These are phyloP conservation scores for Tor tambroides DNA, from an alignment of 2,113 vertebrate species.

Conservation along the genomic window DNA sequence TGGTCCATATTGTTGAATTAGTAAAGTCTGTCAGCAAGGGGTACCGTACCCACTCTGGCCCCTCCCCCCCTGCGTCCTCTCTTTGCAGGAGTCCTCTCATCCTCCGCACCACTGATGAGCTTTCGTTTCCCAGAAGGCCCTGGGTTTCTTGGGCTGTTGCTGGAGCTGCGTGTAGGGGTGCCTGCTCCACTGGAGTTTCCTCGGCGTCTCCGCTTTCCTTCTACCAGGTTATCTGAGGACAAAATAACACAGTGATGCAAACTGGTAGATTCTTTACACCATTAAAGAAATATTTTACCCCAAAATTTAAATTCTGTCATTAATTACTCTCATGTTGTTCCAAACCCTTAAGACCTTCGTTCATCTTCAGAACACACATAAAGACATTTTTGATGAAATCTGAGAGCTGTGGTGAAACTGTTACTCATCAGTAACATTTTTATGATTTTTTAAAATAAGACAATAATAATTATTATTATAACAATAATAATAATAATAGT, in stretches of 20 bases:
- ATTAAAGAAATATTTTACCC: background rate
- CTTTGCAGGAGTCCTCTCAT: slow-evolving; percentile 84
- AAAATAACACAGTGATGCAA: background rate
- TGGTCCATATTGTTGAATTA: background rate
- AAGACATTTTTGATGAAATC: no score
- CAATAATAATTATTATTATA: no score
- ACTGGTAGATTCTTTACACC: background rate
- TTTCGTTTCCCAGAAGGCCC: slow-evolving; percentile 87
- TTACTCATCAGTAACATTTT: no score
- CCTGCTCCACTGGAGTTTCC: slow-evolving; percentile 70
- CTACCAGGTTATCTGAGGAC: slow-evolving; percentile 92
- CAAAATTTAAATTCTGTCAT: no score
- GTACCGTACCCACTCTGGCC: slow-evolving; percentile 79
- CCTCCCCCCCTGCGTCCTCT: slow-evolving; percentile 83
- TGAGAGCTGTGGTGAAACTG: no score
- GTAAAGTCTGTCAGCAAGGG: slow-evolving; percentile 20
- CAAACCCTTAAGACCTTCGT: no score
- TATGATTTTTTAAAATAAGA: no score
- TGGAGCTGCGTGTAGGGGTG: slow-evolving; percentile 74
- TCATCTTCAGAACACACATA: no score
- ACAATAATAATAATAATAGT: no score
- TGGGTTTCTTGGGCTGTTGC: slow-evolving; percentile 74
- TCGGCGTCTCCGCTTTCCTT: slow-evolving; percentile 91
- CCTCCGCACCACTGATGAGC: slow-evolving; percentile 76
- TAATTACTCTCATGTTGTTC: no score